Evolutionary conservation across 1,140 invertebrate species (phyloP).

Genomic region (Bathynomus jamesi): DNA sequence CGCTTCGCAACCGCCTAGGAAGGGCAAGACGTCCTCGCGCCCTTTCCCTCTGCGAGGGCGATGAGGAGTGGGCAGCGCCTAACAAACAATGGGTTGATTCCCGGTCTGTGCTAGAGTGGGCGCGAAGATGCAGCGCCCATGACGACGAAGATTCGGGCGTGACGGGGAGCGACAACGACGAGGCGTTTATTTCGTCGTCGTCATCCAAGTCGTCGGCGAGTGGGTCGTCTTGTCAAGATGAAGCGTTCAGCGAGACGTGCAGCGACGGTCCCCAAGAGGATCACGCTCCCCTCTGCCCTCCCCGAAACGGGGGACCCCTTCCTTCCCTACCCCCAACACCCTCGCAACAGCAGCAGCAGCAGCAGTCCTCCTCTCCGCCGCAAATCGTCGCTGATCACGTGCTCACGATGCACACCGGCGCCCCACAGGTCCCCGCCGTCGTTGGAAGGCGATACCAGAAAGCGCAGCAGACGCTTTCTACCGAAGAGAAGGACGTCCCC

Average conservation of each 20-base stretch:
- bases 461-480: not conserved
- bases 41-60: constrained; percentile 26
- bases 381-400: constrained; percentile 32
- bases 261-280: constrained; percentile 9
- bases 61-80: constrained; percentile 28
- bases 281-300: not conserved
- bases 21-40: constrained; percentile 17
- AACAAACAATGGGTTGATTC: constrained; percentile 29
- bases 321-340: constrained; percentile 13
- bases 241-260: constrained; percentile 32
- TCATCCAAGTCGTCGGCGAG: constrained; percentile 9
- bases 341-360: not conserved
- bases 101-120: constrained; percentile 32
- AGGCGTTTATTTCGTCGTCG: constrained; percentile 12
- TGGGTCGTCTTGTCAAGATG: constrained; percentile 21
- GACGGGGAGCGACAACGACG: constrained; percentile 30
- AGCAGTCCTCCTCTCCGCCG: constrained; percentile 8
- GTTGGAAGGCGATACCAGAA: constrained; percentile 28
- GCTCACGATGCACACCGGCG: constrained; percentile 28
- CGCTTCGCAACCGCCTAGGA: constrained; percentile 18
- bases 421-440: constrained; percentile 5
- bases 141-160: constrained; percentile 34
- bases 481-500: not conserved
- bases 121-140: constrained; percentile 21
- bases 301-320: not conserved